phyloP scores from a whole-genome alignment of 2,797 vertebrate species.

The Gymnothorax javanicus region DNA sequence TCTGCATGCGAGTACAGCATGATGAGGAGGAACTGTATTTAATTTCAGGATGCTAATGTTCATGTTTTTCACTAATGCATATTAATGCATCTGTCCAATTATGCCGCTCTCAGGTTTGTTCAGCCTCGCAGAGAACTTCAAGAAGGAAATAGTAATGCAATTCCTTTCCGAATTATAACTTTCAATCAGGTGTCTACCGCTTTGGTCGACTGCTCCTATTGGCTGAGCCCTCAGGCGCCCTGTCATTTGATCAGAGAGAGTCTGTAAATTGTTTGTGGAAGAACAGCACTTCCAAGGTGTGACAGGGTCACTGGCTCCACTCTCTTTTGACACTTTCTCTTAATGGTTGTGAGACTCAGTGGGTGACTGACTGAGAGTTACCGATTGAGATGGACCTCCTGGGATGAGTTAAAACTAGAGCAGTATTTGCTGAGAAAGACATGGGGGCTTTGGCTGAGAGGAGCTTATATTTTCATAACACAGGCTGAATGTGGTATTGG shows the following conservation, averaged over 20 bases:
- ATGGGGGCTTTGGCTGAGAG: background rate
- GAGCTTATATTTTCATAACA: background rate
- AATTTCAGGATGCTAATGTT: conserved; percentile 16
- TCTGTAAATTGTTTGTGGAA: background rate
- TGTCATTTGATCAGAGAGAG: background rate
- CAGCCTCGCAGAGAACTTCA: conserved; percentile 20
- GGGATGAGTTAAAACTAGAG: background rate
- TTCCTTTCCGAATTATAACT: background rate
- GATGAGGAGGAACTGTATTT: background rate
- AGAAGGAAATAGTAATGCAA: background rate
- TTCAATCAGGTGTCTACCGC: background rate
- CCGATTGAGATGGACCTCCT: background rate
- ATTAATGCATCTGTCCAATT: conserved; percentile 8
- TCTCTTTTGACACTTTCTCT: background rate
- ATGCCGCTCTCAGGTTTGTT: conserved; percentile 6
- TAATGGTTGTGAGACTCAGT: background rate
- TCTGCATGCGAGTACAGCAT: background rate
- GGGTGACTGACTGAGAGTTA: background rate
- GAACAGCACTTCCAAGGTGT: background rate
- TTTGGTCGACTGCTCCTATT: background rate
- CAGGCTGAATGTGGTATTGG: conserved; percentile 17
- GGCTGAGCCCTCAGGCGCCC: background rate
- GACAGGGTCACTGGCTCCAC: background rate
- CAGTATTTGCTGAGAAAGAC: background rate
- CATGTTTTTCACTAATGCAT: background rate